Evolutionary conservation across 2,797 vertebrate species (phyloP).

Genomic region (Acrocephalus scirpaceus): DNA sequence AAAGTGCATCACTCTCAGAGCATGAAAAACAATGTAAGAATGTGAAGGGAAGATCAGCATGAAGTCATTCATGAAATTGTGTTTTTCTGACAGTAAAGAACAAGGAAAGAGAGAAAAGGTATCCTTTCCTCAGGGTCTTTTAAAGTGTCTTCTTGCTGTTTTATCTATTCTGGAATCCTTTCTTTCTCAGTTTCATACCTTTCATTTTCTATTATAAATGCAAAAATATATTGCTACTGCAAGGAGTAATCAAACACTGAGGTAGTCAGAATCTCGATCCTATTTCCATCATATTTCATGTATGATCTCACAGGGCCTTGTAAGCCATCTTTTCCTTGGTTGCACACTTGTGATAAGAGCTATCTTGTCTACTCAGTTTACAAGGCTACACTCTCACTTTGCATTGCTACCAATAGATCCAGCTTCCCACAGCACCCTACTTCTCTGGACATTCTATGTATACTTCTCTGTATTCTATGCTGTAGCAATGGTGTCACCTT

Average conservation of each 20-base stretch:
- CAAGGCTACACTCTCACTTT: neutral
- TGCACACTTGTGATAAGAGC: neutral
- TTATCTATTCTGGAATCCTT: neutral
- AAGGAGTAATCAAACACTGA: neutral
- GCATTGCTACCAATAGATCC: accelerated
- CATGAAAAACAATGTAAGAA: neutral
- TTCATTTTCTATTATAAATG: neutral
- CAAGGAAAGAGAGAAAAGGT: neutral
- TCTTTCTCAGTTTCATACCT: neutral
- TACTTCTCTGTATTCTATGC: neutral
- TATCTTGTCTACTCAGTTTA: neutral
- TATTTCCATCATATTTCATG: neutral
- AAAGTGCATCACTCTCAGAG: neutral
- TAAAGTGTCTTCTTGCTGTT: neutral
- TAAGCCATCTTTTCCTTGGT: neutral
- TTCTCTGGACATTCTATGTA: neutral
- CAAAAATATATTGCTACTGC: neutral
- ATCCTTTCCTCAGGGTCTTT: neutral
- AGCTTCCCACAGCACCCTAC: neutral
- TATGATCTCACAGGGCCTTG: neutral
- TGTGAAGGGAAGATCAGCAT: neutral
- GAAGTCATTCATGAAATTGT: neutral
- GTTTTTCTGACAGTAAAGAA: neutral
- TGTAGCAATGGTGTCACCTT: neutral
- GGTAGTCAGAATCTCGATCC: neutral